Evolutionary conservation across 2,888 invertebrate genomes (phyloP).

Genomic region (Pteria penguin): DNA sequence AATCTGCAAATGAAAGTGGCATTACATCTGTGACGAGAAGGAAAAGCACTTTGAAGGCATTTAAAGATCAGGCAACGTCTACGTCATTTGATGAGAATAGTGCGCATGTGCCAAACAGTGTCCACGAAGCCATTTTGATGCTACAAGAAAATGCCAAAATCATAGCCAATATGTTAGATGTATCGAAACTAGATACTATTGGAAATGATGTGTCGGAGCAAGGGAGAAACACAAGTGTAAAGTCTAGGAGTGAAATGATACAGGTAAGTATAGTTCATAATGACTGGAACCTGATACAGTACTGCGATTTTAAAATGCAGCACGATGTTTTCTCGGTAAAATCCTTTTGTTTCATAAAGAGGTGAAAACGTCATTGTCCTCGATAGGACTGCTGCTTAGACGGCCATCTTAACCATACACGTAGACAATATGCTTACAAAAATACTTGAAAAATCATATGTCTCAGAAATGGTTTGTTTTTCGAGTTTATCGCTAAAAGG

Average conservation of each 20-base stretch:
- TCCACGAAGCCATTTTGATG: slow-evolving; percentile 50
- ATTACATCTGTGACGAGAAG: not conserved
- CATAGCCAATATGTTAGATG: slow-evolving; percentile 44
- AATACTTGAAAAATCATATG: too few species aligned
- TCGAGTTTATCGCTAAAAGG: too few species aligned
- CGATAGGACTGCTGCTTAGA: too few species aligned
- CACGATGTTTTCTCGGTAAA: too few species aligned
- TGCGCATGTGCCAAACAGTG: slow-evolving; percentile 25
- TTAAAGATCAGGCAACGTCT: slow-evolving; percentile 34
- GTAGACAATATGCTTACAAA: too few species aligned
- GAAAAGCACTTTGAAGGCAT: not conserved
- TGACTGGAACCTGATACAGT: too few species aligned
- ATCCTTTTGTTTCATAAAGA: too few species aligned
- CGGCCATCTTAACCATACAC: too few species aligned
- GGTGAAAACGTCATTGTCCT: too few species aligned
- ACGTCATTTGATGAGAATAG: slow-evolving; percentile 24
- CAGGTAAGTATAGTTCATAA: slow-evolving; percentile 33
- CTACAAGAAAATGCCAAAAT: slow-evolving; percentile 48
- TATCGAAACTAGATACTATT: not conserved
- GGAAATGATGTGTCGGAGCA: not conserved
- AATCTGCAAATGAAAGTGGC: not conserved
- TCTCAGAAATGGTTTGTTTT: too few species aligned
- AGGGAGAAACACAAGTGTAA: not conserved
- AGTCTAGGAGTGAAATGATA: slow-evolving; percentile 39
- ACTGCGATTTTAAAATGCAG: too few species aligned